Base-by-base conservation (phyloP, 1,140 invertebrate species). In the Saxidomus purpurata region DNA sequence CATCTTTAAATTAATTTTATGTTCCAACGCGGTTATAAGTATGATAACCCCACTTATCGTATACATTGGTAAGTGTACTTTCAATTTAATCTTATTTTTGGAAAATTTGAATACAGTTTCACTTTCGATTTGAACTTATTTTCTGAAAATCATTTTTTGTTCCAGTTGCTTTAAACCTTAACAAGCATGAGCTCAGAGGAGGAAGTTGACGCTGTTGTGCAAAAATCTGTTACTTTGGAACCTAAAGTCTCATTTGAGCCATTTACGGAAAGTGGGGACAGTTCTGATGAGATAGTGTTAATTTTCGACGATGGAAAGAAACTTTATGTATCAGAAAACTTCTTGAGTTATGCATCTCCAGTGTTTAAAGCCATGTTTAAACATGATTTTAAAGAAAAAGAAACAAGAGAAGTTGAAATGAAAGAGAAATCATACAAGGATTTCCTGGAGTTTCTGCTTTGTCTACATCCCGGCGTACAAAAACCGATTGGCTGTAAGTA, bases 301-400 rank as follows among this genome's bases (percentile, higher is more conserved):
- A 31, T 8, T 11, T 77, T 77, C 22, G 74, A 77, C 25, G 74
- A 77, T 25, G 74, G 74, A 28, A 22, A 28, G 9, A 47, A 77
- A 31, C 34, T 77, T 8, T 77, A 77, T 22, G 74, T 77, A 9
- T 77, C 74, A 4, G 22, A 49, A 52, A 77, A 49, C 22, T 77
- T 83, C 61, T 36, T 83, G 13, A n/a, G 36, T 47, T 31, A 61
- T 22, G 81, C 63, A 15, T 83, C 81, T 25, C 81, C 81, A n/a
- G 81, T 83, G 38, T 83, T 83, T 47, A 59, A 59, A 19, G 61
- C 81, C 4, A 83, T 83, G 81, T 83, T 83, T 63, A 52, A 36
- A 47, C n/a, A 63, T 69, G 61, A 69, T n/a, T 82, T 61, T 25
- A 63, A 83, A 49, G 81, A 83, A 83, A 40, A 67, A 36, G 43